Base-by-base conservation (phyloP, 2,888 invertebrate species). In the Dilophus febrilis region DNA sequence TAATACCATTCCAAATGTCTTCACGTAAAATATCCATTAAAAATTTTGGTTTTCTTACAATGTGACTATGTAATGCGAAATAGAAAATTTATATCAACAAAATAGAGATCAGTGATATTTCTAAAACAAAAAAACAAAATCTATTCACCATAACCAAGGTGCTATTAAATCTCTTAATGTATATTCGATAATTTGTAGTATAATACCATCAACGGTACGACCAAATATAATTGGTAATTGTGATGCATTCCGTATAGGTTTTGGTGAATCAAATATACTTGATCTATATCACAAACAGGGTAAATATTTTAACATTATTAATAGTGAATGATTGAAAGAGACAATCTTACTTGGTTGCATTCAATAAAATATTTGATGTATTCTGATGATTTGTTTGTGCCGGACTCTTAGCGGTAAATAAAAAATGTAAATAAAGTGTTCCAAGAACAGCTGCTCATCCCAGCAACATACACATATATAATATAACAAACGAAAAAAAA, bases 171-270 rank as follows among this genome's bases (percentile, higher is more conserved):
- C 88, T 50, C 82, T 66, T 32, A 85, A 66, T 29, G 79, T 65
- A 56, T 82, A 73, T 57, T 88, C 86, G 48, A 88, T 68, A 31
- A 90, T 66, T 56, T 86, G 80, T 52, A 87, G 84, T 19, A 90
- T 59, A 47, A 85, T 76, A 50, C 79, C 74, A 54, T 90, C 90
- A 29, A 90, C 81, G 42, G 83, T 81, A 46, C 83, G 71, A 32
- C 85, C 82, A 61, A 84, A 81, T 52, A 85, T 71, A n/a, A 81
- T 65, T n/a, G 81, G 77, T 48, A 82, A 67, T 58, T 77, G 75
- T 33, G 66, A 64, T 46, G 64, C 57, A 47, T 62, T 66, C 44
- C 57, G 60, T 32, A 55, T 55, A 40, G 56, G 58, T 34, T 61
- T 57, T 38, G 63, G 61, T 49, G 58, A 51, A 50, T 62, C 61